Base-by-base conservation (phyloP, 2,888 invertebrate species). In the Carcina quercana region DNA sequence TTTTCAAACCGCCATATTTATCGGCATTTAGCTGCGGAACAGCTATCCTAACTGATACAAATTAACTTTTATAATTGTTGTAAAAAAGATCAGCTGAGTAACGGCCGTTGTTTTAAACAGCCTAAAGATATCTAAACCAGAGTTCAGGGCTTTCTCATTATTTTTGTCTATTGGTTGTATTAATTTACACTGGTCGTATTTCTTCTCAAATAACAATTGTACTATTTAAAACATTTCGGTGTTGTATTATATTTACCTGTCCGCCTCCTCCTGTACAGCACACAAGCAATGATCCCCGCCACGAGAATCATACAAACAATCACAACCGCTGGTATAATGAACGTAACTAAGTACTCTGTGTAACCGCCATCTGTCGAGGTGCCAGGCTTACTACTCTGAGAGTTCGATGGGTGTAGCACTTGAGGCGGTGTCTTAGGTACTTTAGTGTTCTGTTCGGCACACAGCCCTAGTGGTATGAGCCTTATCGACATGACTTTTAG, bases 261-360 rank as follows among this genome's bases (percentile, higher is more conserved):
- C 46, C 93, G 88, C 43, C 93, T 88, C 52, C 93, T 86, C 47
- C 94, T 88, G 62, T 97, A 96, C 29, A 97, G 79, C 32, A 95
- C 88, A 59, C 96, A 95, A 1, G 97, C 96, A 32, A 97, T 90
- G 32, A 96, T 85, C 1, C 93, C 90, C 0, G 97, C 95, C 25
- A 97, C 80, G 8, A 96, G 70, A 21, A 97, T 85, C 92, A 98
- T 96, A 12, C 91, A 89, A 0, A 94, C 88, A 37, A 97, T 94
- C 15, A 97, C 93, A 8, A 94, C 88, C 1, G 94, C 93, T 0
- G 98, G 97, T 35, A 97, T 88, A 22, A 97, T 90, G 45, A 95
- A 95, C 6, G 96, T 96, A 30, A 91, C 86, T 45, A 93, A 66
- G 50, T 92, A 91, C 47, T 91, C 89, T 13, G 64, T 54, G 21